Conservation (phyloP, 1,140 invertebrate genomes). For the Lepidotrigona ventralis region DNA sequence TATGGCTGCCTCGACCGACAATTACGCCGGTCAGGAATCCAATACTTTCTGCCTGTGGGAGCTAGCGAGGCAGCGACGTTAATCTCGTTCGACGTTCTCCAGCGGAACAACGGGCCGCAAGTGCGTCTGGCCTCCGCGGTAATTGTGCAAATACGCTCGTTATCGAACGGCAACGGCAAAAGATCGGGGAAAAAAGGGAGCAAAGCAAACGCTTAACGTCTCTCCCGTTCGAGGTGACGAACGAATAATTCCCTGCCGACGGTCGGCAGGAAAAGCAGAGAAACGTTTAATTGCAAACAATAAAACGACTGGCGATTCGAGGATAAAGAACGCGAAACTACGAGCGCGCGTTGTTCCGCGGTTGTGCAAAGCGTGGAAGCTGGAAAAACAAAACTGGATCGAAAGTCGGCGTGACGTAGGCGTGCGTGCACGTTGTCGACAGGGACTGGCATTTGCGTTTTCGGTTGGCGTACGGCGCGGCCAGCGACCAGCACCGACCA, state of each 20-base stretch:
- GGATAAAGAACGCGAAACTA: not conserved
- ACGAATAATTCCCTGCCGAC: conserved; percentile 45
- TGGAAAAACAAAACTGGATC: not conserved
- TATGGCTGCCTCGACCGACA: not conserved
- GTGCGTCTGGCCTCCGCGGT: conserved; percentile 9
- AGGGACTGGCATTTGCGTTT: conserved; percentile 23
- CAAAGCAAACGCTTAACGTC: not conserved
- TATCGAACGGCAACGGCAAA: conserved; percentile 16
- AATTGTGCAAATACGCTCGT: conserved; percentile 57
- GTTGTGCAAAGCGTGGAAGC: not conserved
- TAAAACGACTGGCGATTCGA: not conserved
- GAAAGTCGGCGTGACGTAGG: not conserved
- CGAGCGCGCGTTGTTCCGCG: not conserved
- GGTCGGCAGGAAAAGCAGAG: not conserved
- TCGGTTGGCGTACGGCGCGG: conserved; percentile 9
- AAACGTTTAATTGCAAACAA: not conserved
- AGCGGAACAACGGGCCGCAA: conserved; percentile 39
- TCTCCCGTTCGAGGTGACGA: not conserved
- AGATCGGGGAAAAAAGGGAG: not conserved
- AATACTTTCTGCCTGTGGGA: conserved; percentile 5
- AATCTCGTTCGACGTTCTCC: conserved; percentile 38
- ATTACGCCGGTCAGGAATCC: conserved; percentile 1
- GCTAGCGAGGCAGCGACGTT: conserved; percentile 21
- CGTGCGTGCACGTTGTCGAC: not conserved
- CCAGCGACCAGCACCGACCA: conserved; percentile 4